Conservation (phyloP, 2,797 vertebrate species). For the Lates japonicus region DNA sequence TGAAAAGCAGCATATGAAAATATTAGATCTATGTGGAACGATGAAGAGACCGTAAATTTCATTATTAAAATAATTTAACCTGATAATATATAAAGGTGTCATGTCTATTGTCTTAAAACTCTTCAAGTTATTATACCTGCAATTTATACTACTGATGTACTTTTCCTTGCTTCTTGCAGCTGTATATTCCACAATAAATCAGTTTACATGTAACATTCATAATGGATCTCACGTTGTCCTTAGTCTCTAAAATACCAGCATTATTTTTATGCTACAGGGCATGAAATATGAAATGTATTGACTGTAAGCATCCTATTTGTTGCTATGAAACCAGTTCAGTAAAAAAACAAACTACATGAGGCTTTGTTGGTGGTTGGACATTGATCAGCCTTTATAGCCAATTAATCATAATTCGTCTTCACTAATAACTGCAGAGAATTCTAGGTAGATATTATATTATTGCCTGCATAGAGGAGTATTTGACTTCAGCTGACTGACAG, state of each 20-base stretch:
- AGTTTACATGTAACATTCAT: neutral
- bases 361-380: conserved; percentile 35
- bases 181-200: neutral
- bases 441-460: neutral
- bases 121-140: neutral
- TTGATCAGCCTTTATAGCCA: conserved; percentile 51
- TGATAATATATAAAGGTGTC: neutral
- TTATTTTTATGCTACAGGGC: neutral
- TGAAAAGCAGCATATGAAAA: neutral
- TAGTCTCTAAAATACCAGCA: neutral
- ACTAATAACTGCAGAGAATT: conserved; percentile 38
- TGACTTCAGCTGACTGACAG: neutral
- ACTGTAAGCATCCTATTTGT: conserved; percentile 15
- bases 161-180: neutral
- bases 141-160: neutral
- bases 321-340: conserved; percentile 6
- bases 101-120: neutral
- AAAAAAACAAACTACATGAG: conserved; percentile 54
- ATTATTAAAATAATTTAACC: no score
- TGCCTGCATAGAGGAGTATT: neutral
- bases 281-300: conserved; percentile 11
- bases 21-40: neutral
- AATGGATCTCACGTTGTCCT: neutral
- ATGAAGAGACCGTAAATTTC: neutral
- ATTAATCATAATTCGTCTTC: conserved; percentile 56